Evolutionary conservation across 2,797 vertebrate species (phyloP).

Genomic region (Diglossa cyanea): DNA sequence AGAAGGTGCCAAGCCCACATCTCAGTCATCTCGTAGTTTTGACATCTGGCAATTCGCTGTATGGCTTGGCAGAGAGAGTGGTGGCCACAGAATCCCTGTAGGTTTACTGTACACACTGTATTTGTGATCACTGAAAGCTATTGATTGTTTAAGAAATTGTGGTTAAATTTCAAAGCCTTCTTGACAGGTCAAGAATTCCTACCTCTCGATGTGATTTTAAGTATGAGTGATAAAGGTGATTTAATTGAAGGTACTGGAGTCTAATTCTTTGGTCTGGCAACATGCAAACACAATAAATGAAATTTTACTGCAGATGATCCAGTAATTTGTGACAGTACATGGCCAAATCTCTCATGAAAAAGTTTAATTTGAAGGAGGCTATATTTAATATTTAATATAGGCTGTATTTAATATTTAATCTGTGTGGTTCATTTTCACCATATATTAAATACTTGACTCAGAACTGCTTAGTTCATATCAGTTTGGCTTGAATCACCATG

Average conservation of each 20-base stretch:
- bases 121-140: neutral
- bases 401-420: neutral
- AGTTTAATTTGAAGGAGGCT: neutral
- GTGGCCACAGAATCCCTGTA: conserved; percentile 98
- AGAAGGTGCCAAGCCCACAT: conserved; percentile 95
- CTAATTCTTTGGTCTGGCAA: neutral
- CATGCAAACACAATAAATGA: neutral
- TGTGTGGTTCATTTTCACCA: neutral
- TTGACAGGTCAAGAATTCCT: neutral
- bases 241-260: neutral
- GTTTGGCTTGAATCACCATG: neutral
- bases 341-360: neutral
- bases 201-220: neutral
- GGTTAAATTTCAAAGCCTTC: neutral
- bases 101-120: conserved; percentile 56
- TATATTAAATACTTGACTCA: neutral
- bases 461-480: neutral
- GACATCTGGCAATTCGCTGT: conserved; percentile 85
- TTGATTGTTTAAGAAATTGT: neutral
- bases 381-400: too few species aligned
- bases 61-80: conserved; percentile 92
- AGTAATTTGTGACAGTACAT: neutral
- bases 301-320: neutral
- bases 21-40: conserved; percentile 93
- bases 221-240: neutral